Base-by-base conservation (phyloP, 2,797 vertebrate species). In the Halcyon badia region DNA sequence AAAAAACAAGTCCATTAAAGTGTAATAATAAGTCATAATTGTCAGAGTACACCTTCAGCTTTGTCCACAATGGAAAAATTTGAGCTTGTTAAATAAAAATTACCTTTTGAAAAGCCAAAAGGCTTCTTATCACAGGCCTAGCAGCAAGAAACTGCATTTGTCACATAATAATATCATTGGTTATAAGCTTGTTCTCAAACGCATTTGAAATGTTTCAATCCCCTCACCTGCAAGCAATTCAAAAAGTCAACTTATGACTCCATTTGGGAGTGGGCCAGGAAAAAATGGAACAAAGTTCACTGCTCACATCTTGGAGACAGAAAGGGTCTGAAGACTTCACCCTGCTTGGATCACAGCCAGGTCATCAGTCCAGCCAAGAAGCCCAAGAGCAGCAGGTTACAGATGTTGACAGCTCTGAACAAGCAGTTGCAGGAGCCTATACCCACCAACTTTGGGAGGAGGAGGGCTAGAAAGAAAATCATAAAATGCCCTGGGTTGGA, bases 241-340 rank as follows among this genome's bases (percentile, higher is more conserved):
- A 77, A 51, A 90, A 84, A 75, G 30, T 48, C 14, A 44, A 28
- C 75, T 94, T 69, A 61, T 92, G 41, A 68, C 30, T 89, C 66
- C 2, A 0, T 42, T 46, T 94, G 86, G 54, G 68, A 87, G 49
- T 89, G 31, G 17, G 31, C 44, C 86, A 92, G 37, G 26, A 62
- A 80, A 80, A 85, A 90, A 13, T 54, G 56, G 90, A 89, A 80
- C 49, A 75, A 95, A 90, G 60, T 89, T 95, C 88, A 83, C 19
- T 37, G 71, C 49, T 93, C 33, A 71, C 1, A 3, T 82, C 11
- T 19, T 4, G 4, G 61, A 92, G 56, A 62, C 42, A 76, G 28
- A 92, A 83, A 52, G 18, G 39, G 10, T 76, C 46, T 78, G 49
- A 26, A 95, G 80, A 64, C 26, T 68, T 68, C 0, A 0, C 33